Evolutionary conservation across 2,888 invertebrate genomes (phyloP).

Genomic region (Drosophila anomalata): DNA sequence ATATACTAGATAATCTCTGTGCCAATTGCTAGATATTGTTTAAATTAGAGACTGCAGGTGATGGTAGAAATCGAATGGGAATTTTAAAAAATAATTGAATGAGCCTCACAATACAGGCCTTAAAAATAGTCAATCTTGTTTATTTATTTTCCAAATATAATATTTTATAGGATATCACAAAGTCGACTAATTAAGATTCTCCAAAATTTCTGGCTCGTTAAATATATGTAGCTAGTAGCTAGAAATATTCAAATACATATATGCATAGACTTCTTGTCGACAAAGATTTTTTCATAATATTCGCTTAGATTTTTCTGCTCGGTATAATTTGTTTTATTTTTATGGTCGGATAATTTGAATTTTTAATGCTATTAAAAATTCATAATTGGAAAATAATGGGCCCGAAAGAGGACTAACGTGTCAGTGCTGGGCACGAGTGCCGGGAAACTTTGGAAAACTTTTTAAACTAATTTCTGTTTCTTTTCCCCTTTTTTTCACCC

Average conservation of each 20-base stretch:
- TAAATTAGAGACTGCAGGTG: neutral
- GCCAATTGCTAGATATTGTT: constrained; percentile 4
- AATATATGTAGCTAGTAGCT: constrained; percentile 14
- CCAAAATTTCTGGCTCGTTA: constrained; percentile 21
- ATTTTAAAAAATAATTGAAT: neutral
- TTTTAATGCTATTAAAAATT: constrained; percentile 64
- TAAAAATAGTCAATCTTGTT: too few relatives aligned
- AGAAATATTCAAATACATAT: constrained; percentile 7
- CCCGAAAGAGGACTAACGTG: constrained; percentile 7
- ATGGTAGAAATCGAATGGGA: neutral
- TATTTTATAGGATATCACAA: neutral
- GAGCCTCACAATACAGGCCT: too few relatives aligned
- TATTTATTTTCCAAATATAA: too few relatives aligned
- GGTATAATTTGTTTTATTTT: constrained; percentile 40
- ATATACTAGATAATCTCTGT: constrained; percentile 1
- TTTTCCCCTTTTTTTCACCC: neutral
- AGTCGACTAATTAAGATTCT: constrained; percentile 3
- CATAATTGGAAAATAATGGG: constrained; percentile 71
- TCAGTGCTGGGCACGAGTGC: constrained; percentile 8
- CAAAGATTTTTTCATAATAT: constrained; percentile 34
- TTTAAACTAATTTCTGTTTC: constrained; percentile 19
- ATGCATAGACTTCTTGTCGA: constrained; percentile 25
- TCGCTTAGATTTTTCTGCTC: constrained; percentile 20
- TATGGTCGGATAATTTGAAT: constrained; percentile 65
- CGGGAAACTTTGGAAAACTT: constrained; percentile 40